Conservation (phyloP, 2,797 vertebrate species). For the Pseudomugil tenellus region DNA sequence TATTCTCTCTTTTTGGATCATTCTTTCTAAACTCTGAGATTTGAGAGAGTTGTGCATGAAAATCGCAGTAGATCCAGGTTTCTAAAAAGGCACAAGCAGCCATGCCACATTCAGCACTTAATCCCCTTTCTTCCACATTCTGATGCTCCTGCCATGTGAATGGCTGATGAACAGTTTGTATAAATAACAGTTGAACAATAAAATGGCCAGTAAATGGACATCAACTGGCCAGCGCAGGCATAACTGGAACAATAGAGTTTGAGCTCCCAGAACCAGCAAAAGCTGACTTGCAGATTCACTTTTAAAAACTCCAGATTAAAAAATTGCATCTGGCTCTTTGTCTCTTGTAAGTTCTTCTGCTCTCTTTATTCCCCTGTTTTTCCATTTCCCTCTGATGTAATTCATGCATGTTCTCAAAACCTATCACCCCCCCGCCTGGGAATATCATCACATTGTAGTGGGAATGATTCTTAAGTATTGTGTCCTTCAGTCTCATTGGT, state of each 20-base stretch:
- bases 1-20: no score
- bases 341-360: slow-evolving; percentile 30
- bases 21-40: no score
- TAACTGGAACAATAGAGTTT: slow-evolving; percentile 48
- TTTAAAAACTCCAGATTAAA: slow-evolving; percentile 68
- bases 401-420: slow-evolving; percentile 59
- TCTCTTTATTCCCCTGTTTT: slow-evolving; percentile 36
- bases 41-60: no score
- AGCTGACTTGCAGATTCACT: slow-evolving; percentile 69
- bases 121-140: no score
- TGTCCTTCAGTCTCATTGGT: slow-evolving; percentile 36
- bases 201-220: not conserved
- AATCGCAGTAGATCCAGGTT: no score
- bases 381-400: slow-evolving; percentile 45
- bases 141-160: no score
- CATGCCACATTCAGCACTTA: no score
- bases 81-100: no score
- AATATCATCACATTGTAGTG: slow-evolving; percentile 36
- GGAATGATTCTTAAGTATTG: slow-evolving; percentile 24
- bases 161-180: no score
- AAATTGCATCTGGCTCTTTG: slow-evolving; percentile 28
- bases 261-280: slow-evolving; percentile 53
- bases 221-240: not conserved
- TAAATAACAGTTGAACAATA: no score
- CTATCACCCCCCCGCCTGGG: slow-evolving; percentile 44